A percentile compares a stretch with the other conserved stretches of the same genome.
phyloP scores from a whole-genome alignment of 1,140 invertebrate species.

The Mizuhopecten yessoensis region DNA sequence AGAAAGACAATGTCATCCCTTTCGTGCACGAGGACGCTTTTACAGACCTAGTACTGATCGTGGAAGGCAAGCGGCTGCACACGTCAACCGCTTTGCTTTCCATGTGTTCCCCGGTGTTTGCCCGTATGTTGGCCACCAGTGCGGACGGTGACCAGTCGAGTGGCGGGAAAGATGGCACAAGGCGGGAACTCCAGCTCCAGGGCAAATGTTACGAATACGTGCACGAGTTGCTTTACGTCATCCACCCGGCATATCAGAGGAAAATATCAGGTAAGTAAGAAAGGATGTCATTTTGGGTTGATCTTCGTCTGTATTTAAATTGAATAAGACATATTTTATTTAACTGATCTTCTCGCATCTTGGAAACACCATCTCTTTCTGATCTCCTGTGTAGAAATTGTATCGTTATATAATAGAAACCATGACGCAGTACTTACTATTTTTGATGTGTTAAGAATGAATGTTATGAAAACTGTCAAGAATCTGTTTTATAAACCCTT shows the following conservation, averaged over 20 bases:
- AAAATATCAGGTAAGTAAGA: conserved; percentile 48
- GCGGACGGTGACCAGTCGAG: background rate
- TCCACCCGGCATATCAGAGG: conserved; percentile 61
- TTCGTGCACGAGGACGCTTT: conserved; percentile 60
- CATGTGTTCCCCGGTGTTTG: conserved; percentile 59
- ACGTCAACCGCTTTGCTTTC: conserved; percentile 52
- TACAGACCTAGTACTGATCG: conserved; percentile 54
- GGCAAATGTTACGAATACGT: conserved; percentile 51
- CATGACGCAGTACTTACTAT: no score
- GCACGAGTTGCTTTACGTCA: conserved; percentile 55
- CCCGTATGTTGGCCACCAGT: conserved; percentile 55
- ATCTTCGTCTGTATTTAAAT: no score
- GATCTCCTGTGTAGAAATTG: no score
- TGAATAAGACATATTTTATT: no score
- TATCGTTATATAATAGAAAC: no score
- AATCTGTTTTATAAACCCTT: no score
- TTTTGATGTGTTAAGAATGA: no score
- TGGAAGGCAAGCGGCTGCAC: conserved; percentile 59
- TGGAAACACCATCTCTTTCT: no score
- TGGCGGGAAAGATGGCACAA: conserved; percentile 48
- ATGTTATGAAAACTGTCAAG: no score
- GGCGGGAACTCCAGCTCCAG: conserved; percentile 51
- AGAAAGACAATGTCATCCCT: conserved; percentile 45
- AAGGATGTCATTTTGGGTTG: background rate
- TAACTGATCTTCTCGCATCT: no score